Base-by-base conservation (phyloP, 2,888 invertebrate genomes). In the Chaitophorus viminalis region DNA sequence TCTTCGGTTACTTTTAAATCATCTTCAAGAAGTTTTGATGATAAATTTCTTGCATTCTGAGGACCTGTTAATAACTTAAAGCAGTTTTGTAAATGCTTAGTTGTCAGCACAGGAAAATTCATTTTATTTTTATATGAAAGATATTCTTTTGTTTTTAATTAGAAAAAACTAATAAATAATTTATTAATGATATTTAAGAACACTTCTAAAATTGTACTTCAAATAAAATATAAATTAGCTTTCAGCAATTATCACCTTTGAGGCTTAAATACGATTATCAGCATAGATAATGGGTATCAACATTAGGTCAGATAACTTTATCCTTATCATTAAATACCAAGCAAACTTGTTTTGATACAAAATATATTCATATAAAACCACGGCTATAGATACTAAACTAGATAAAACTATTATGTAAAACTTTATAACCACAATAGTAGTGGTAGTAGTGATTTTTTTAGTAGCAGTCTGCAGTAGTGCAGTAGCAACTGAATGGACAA, bases 1-100 rank as follows among this genome's bases (percentile, higher is more conserved):
- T 92, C 94, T 89, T 96, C 95, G 90, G 95, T 96, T 60, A 97
- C 72, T 36, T 87, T 87, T 68, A 87, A 81, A 17, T 87, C 92
- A 17, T 75, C 60, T 46, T 81, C 87, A 33, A 29, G 36, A 33
- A 79, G 14, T n/a, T 54, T 70, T 29, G 74, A 33, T 46, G 79
- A 74, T 9, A 68, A 52, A 11, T 60, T 25, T 74, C 65, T 78
- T 9, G 21, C 33, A 14, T 6, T 29, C 17, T 52, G 33, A 65
- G 52, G 11, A 60, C 17, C 4, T 4, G 11, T 60, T 25, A 81
- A 65, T 54, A 25, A 54, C 60, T 86, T 70, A 29, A 78, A 70
- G 77, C 39, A 86, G 14, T 86, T 86, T 72, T 39, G 33, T 39
- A 86, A 4, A 36, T 77, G 29, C 78, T 31, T 70, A 3, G 17